A percentile compares a stretch with the other conserved stretches of the same genome.
Conservation (phyloP, 1,140 invertebrate genomes). For the Eupeodes corollae region DNA sequence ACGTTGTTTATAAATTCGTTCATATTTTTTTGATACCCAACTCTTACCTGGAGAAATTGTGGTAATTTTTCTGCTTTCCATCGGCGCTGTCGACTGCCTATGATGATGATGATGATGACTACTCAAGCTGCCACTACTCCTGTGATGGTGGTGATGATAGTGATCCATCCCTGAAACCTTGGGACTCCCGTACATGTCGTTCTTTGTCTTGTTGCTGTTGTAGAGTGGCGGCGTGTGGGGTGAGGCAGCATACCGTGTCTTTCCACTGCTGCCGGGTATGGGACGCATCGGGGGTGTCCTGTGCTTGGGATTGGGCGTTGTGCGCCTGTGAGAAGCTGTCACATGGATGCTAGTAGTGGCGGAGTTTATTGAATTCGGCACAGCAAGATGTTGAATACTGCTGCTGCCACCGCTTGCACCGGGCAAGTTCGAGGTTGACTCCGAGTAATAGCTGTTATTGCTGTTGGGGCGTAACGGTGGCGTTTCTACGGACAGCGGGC, state of each 20-base stretch:
- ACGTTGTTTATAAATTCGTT: neutral
- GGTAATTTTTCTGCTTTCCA: constrained; percentile 18
- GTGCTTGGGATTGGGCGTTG: constrained; percentile 17
- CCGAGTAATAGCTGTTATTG: constrained; percentile 11
- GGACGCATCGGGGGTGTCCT: constrained; percentile 14
- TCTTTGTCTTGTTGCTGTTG: neutral
- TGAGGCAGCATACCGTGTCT: constrained; percentile 20
- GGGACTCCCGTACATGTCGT: neutral
- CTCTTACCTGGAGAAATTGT: constrained; percentile 21
- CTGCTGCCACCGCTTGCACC: too few relatives aligned
- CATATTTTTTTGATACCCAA: neutral
- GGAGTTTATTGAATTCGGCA: too few relatives aligned
- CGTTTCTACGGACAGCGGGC: constrained; percentile 50
- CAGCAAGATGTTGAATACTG: neutral
- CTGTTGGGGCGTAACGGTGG: constrained; percentile 32
- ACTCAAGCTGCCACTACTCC: constrained; percentile 7
- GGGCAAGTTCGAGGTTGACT: constrained; percentile 1
- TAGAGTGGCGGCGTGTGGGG: constrained; percentile 28
- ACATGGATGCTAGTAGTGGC: constrained; percentile 19
- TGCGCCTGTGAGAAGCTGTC: constrained; percentile 24
- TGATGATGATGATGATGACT: neutral
- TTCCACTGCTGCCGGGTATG: constrained; percentile 11
- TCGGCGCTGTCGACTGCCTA: neutral
- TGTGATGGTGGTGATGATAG: constrained; percentile 15
- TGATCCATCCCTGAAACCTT: constrained; percentile 5